Conservation (phyloP, 2,113 vertebrate species). For the Notiomystis cincta region DNA sequence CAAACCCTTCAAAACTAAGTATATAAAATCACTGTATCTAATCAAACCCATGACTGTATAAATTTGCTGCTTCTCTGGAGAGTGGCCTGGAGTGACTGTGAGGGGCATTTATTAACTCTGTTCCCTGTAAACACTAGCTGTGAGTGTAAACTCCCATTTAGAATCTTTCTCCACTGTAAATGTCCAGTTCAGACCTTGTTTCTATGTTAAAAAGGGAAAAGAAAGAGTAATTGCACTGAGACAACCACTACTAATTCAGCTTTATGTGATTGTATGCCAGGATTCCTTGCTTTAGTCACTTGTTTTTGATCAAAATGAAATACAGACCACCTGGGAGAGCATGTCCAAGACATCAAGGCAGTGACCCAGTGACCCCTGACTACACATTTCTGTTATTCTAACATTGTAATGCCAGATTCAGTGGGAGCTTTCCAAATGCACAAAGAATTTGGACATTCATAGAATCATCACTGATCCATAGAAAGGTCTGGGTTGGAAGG, state of each 20-base stretch:
- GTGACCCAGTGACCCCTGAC: neutral
- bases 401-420: neutral
- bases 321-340: neutral
- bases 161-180: neutral
- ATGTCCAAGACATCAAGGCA: neutral
- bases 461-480: neutral
- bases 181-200: neutral
- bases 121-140: neutral
- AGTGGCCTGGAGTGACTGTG: neutral
- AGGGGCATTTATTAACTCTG: neutral
- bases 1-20: neutral
- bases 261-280: neutral
- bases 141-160: neutral
- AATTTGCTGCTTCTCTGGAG: neutral
- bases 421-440: neutral
- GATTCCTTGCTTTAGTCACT: neutral
- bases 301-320: neutral
- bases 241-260: neutral
- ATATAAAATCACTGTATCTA: slow-evolving; percentile 8
- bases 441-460: neutral
- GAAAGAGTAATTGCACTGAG: neutral
- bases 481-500: neutral
- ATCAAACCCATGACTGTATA: neutral
- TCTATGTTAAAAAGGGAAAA: neutral
- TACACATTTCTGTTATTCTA: neutral